Conservation (phyloP, 1,140 invertebrate species). For the Cataglyphis hispanica region DNA sequence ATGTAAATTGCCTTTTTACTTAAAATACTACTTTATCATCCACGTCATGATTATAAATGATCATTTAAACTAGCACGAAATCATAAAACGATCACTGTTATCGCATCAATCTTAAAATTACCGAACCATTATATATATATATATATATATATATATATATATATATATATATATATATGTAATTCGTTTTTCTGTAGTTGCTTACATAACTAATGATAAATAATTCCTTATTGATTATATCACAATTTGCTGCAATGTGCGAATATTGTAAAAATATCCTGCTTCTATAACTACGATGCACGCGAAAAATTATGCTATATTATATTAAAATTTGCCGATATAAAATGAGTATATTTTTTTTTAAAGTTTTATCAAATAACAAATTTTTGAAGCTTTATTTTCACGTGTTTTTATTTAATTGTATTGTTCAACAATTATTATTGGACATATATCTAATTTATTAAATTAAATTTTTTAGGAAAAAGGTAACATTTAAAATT, state of each 20-base stretch:
- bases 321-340: not conserved
- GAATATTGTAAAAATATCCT: not conserved
- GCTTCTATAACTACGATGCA: not conserved
- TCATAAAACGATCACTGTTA: conserved; percentile 56
- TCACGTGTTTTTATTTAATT: not conserved
- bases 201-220: too few relatives aligned
- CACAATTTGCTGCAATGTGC: not conserved
- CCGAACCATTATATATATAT: not conserved
- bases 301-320: conserved; percentile 1
- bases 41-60: conserved; percentile 24
- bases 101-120: conserved; percentile 26
- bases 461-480: not conserved
- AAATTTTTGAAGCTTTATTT: not conserved
- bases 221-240: not conserved
- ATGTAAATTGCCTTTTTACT: conserved; percentile 18
- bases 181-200: not conserved
- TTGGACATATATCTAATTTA: too few relatives aligned
- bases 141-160: not conserved
- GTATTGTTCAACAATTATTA: not conserved
- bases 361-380: not conserved
- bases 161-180: not conserved
- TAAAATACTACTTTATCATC: conserved; percentile 11
- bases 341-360: not conserved
- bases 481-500: not conserved
- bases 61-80: conserved; percentile 18